Base-by-base conservation (phyloP, 2,113 vertebrate genomes). In the Oncorhynchus kisutch region DNA sequence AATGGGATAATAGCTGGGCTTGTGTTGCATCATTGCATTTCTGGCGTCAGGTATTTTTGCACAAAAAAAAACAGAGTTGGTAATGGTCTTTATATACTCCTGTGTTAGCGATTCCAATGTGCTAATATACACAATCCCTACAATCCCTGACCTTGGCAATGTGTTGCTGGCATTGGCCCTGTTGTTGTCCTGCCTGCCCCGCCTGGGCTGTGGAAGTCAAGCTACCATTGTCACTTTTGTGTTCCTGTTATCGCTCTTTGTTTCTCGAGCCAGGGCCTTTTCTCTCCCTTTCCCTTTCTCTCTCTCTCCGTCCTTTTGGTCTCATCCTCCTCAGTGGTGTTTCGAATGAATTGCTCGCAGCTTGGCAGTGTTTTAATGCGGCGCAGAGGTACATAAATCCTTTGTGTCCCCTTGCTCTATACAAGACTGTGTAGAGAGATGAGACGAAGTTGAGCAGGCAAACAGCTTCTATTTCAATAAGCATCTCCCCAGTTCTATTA, bases 401-500 rank as follows among this genome's bases (percentile, higher is more conserved):
- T 88, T 45, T 45, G 9, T 45, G 39, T 45, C 9, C 39, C 39
- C 39, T 45, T 45, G 39, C 39, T 45, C 78, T 82, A 83, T 85
- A 90, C 83, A 82, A 83, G 49, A 89, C 84, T 79, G 54, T 83
- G 81, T 82, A 16, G n/a, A 76, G 45, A 80, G 82, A 82, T 65
- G 79, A 87, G 68, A 82, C 83, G 74, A 87, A 84, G 51, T 14
- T 54, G 51, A 54, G 51, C 16, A 34, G 14, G 78, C 88, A 78
- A 7, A 45, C 51, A 79, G 77, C 74, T 79, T 60, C 81, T 78
- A 84, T 90, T 88, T 89, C 87, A 83, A 84, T 81, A 83, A 76
- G 51, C 71, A 67, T 86, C 79, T 78, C 71, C 70, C 85, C 88
- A 90, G 90, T 92, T 90, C 85, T 84, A 87, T 93, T 91, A 91